A percentile compares a stretch with the other conserved stretches of the same genome.
These are phyloP conservation scores for Lasiurus cinereus DNA, from an alignment of 2,113 vertebrate genomes.

Conservation along the genomic window DNA sequence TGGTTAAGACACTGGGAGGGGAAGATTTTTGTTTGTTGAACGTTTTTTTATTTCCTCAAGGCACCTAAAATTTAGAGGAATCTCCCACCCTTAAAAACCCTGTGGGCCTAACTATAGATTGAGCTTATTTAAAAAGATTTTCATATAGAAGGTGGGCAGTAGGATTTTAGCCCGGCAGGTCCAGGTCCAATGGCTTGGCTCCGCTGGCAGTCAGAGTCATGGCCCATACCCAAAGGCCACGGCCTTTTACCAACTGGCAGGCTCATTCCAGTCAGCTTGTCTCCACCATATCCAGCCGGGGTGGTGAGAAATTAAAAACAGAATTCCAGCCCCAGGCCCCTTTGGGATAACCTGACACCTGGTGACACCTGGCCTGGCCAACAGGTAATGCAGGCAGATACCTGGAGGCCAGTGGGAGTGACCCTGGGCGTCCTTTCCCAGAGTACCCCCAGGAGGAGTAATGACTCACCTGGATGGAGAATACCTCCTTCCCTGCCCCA, in stretches of 20 bases:
- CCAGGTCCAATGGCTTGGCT: constrained; percentile 53
- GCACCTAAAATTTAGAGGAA: constrained; percentile 70
- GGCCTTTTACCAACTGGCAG: neutral
- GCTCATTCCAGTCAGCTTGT: neutral
- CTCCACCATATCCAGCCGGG: neutral
- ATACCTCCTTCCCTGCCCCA: neutral
- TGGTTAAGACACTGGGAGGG: constrained; percentile 61
- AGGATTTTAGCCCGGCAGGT: constrained; percentile 50
- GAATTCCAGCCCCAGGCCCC: neutral
- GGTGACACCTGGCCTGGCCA: neutral
- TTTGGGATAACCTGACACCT: neutral
- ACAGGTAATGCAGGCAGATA: neutral
- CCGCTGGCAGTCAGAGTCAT: neutral
- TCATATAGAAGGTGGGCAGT: constrained; percentile 49
- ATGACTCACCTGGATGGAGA: neutral
- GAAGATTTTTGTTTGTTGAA: constrained; percentile 75
- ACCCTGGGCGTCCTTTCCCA: neutral
- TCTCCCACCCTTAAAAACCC: constrained; percentile 64
- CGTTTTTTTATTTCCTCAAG: constrained; percentile 66
- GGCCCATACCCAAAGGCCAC: neutral
- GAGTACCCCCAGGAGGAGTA: neutral
- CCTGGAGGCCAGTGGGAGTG: neutral
- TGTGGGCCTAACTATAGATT: constrained; percentile 1
- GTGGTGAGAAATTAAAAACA: neutral
- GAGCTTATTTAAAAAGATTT: constrained; percentile 65